Evolutionary conservation across 2,888 invertebrate species (phyloP).

Genomic region (Serrognathus titanus): DNA sequence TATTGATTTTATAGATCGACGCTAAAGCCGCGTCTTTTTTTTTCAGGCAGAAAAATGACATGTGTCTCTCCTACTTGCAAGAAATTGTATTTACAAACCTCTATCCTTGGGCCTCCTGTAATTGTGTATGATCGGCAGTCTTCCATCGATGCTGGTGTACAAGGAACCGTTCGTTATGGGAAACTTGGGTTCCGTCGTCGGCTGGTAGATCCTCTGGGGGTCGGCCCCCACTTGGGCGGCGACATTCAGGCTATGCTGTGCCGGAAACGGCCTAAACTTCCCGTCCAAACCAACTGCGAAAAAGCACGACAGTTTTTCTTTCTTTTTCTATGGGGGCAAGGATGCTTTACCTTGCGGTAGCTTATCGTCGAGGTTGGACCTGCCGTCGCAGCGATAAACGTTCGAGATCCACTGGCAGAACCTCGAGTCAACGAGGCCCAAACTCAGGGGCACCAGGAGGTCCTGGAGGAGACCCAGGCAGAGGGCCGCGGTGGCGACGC

Average conservation of each 20-base stretch:
- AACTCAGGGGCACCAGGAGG: conserved; percentile 54
- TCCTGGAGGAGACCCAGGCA: conserved; percentile 59
- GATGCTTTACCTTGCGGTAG: conserved; percentile 44
- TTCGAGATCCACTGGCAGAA: conserved; percentile 56
- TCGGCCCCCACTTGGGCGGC: conserved; percentile 37
- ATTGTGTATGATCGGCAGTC: conserved; percentile 53
- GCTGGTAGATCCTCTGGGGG: conserved; percentile 40
- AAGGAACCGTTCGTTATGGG: conserved; percentile 59
- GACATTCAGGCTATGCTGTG: conserved; percentile 25
- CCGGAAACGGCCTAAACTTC: conserved; percentile 58
- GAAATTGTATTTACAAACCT: conserved; percentile 2
- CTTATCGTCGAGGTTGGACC: conserved; percentile 42
- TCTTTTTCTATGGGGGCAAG: not conserved
- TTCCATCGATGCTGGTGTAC: conserved; percentile 52
- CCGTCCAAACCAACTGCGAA: conserved; percentile 54
- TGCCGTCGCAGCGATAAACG: conserved; percentile 48
- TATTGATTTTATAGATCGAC: no score
- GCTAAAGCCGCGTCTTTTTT: not conserved
- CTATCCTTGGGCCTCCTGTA: conserved; percentile 47
- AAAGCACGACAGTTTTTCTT: not conserved
- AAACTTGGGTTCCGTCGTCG: conserved; percentile 54
- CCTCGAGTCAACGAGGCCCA: conserved; percentile 57
- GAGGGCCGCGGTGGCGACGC: conserved; percentile 54
- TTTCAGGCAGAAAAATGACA: not conserved
- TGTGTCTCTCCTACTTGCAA: no score